Percentiles rank a stretch among this genome's conserved stretches.
Conservation (phyloP, 2,797 vertebrate genomes). For the Urosaurus nigricauda region DNA sequence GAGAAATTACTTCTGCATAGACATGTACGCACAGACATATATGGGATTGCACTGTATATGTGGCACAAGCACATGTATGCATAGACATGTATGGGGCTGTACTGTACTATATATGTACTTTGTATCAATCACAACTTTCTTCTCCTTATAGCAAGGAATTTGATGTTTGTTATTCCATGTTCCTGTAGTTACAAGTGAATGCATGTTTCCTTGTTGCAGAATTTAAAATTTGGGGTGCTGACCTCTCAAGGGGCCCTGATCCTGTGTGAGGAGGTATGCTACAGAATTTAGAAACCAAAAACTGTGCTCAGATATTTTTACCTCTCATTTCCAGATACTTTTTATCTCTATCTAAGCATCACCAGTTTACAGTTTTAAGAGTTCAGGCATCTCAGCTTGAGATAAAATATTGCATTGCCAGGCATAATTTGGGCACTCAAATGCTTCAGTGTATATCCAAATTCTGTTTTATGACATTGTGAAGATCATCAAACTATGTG, state of each 20-base stretch:
- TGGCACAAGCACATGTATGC: too few species aligned
- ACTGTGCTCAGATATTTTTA: neutral
- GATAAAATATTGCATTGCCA: constrained; percentile 4
- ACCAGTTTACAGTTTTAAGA: neutral
- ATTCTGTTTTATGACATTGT: constrained; percentile 9
- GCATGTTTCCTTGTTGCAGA: neutral
- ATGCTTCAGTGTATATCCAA: constrained; percentile 10
- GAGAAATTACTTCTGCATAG: too few species aligned
- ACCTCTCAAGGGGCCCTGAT: neutral
- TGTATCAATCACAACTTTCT: neutral
- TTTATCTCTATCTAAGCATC: neutral
- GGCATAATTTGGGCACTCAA: neutral
- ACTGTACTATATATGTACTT: neutral
- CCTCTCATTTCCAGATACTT: neutral
- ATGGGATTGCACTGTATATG: neutral
- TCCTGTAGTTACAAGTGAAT: neutral
- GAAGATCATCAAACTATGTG: constrained; percentile 8
- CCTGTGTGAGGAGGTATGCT: neutral
- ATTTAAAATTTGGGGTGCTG: neutral
- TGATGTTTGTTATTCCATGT: neutral
- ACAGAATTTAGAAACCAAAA: neutral
- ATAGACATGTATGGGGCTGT: too few species aligned
- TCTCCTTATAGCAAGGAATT: neutral
- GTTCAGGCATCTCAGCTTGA: neutral
- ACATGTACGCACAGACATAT: neutral